Base-by-base conservation (phyloP, 2,888 invertebrate genomes). In the Taphrorychus bicolor region DNA sequence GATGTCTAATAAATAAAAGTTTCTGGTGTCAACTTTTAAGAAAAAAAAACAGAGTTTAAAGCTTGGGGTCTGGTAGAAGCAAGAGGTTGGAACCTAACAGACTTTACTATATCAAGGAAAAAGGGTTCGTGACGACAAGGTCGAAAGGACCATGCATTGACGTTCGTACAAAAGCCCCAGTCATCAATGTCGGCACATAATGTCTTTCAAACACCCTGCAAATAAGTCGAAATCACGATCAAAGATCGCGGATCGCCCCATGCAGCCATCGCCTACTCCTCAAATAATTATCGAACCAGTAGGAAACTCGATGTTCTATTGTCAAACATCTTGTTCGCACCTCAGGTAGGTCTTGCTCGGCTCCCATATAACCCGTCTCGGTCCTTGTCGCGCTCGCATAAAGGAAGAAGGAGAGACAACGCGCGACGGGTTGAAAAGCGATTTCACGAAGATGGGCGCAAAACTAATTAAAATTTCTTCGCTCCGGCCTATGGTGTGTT, bases 221-320 rank as follows among this genome's bases (percentile, higher is more conserved):
- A 23, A 23, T 54, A 24, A 54, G 21, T 23, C 22, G 24, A 19
- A 54, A 23, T 48, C 54, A 54, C 53, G 45, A 53, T 45, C 60
- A 61, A 40, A 56, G 21, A 62, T 62, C 45, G 54, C 21, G 56
- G 56, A 58, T 57, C 57, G 22, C 63, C 14, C 32, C 63, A 57
- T 57, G 57, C 3, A 18, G 21, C 57, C 42, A 42, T 57, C 42
- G 42, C 57, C 57, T 42, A 57, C 57, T 63, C 67, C 64, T 71
- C 70, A 70, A 70, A 73, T 74, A 73, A 75, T 75, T 75, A 75
- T 71, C 68, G 70, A 66, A 74, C 69, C 75, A 71, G 75, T 75
- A 73, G 75, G 75, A 75, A 73, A 71, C 72, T 71, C 72, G 73
- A 74, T 75, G 73, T 74, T 75, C 76, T 71, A 75, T 76, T 76